phyloP scores from a whole-genome alignment of 2,797 vertebrate species.

The Poeciliopsis paucimaculata region DNA sequence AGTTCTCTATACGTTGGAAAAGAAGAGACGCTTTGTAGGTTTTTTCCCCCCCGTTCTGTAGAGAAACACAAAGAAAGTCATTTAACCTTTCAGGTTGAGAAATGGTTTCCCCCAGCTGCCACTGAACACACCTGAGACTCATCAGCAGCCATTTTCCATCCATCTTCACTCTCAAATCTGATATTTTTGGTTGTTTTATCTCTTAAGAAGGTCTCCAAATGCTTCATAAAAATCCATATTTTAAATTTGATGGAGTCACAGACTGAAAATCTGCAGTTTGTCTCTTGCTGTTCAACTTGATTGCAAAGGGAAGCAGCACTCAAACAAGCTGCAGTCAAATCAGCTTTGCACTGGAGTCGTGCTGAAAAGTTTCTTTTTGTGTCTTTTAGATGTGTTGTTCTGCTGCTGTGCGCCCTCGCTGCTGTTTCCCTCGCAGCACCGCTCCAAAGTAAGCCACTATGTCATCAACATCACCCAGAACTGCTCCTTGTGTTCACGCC shows the following conservation, averaged over 20 bases:
- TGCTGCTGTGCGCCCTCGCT: conserved; percentile 40
- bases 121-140: conserved; percentile 15
- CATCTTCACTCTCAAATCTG: background rate
- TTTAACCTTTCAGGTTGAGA: conserved; percentile 28
- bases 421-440: conserved; percentile 55
- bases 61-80: conserved; percentile 59
- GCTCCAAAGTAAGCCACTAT: conserved; percentile 38
- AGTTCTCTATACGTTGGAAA: conserved; percentile 49
- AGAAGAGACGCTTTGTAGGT: conserved; percentile 62
- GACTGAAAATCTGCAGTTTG: background rate
- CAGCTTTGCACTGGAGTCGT: conserved; percentile 12
- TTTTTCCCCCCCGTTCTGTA: background rate
- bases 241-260: background rate
- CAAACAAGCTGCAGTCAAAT: conserved; percentile 38
- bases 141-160: background rate
- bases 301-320: background rate
- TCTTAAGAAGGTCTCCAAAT: background rate
- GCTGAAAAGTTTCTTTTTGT: conserved; percentile 14
- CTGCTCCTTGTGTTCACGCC: background rate
- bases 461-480: background rate
- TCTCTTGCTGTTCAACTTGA: background rate
- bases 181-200: background rate
- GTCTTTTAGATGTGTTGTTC: conserved; percentile 50
- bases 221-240: background rate
- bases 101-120: background rate